Conservation (phyloP, 2,888 invertebrate species). For the Lottia gigantea region DNA sequence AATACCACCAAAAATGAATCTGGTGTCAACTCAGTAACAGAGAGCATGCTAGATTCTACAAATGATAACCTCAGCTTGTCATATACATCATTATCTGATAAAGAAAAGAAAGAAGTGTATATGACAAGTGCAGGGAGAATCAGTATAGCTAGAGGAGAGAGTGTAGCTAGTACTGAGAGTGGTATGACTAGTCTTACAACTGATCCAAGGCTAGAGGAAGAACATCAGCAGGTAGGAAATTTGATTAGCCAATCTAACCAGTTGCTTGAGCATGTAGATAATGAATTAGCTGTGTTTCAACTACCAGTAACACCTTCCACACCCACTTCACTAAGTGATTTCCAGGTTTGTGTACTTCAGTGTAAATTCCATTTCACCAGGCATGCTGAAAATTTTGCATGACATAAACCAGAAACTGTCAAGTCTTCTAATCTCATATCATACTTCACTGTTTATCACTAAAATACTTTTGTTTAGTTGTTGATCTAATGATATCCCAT, state of each 20-base stretch:
- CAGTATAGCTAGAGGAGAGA: constrained; percentile 43
- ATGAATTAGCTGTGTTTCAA: constrained; percentile 25
- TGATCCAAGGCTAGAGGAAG: background rate
- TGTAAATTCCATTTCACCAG: too few relatives aligned
- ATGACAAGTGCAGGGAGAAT: constrained; percentile 51
- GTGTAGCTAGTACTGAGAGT: background rate
- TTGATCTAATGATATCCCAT: too few relatives aligned
- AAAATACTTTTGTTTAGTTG: too few relatives aligned
- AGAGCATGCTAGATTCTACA: background rate
- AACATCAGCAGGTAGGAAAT: constrained; percentile 25
- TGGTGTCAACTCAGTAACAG: too few relatives aligned
- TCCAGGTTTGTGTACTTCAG: constrained; percentile 11
- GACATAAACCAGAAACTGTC: too few relatives aligned
- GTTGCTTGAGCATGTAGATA: constrained; percentile 35
- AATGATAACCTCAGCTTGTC: too few relatives aligned
- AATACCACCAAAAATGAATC: too few relatives aligned
- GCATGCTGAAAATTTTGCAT: too few relatives aligned
- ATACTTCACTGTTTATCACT: too few relatives aligned
- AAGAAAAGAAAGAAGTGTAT: constrained; percentile 44
- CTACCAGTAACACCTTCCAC: background rate
- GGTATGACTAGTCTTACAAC: background rate
- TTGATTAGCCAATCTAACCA: constrained; percentile 29
- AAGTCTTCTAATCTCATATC: too few relatives aligned
- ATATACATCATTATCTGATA: background rate
- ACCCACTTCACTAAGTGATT: constrained; percentile 1